Base-by-base conservation (phyloP, 2,113 vertebrate species). In the Herpailurus yagouaroundi region DNA sequence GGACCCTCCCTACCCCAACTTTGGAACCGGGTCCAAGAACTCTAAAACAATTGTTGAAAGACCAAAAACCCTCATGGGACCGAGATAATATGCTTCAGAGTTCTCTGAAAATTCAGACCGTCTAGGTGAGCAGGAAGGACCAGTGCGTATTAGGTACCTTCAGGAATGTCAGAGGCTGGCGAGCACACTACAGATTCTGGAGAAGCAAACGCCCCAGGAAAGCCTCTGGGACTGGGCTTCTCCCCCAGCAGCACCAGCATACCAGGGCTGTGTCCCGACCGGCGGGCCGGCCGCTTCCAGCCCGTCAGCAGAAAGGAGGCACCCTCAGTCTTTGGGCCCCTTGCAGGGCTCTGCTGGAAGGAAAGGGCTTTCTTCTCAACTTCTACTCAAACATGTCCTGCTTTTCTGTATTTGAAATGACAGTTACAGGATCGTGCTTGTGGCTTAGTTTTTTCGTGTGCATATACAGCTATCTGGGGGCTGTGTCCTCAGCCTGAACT, bases 261-360 rank as follows among this genome's bases (percentile, higher is more conserved):
- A 14, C 50, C 60, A 55, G 19, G 50, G n/a, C 68, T 55, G 33
- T 38, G 57, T 38, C 38, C 18, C 36, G 13, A 13, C 81, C 36
- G 0, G 9, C 9, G 2, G 81, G 38, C 71, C 4, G 2, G 36
- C 33, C 18, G 31, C 12, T 36, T 69, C 2, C 0, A 1, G 33
- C 14, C 4, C 0, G 14, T 33, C 81, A 11, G 31, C 2, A 0
- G 55, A 13, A 15, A 50, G n/a, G 55, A 19, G 25, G 71, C 7
- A 7, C 31, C 31, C 31, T n/a, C 1, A 0, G 27, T 18, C 9
- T 0, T 38, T 12, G 12, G 50, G 38, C 33, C 60, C 48, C 38
- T 38, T 36, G 31, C 0, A 6, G 18, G 71, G 23, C 38, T 52
- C 81, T 31, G 69, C 69, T 23, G 19, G 41, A 36, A 64, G 25